Evolutionary conservation across 2,113 vertebrate species (phyloP), one percentile per base, ranked within the genome.

Genomic region (Apodemus speciosus): DNA sequence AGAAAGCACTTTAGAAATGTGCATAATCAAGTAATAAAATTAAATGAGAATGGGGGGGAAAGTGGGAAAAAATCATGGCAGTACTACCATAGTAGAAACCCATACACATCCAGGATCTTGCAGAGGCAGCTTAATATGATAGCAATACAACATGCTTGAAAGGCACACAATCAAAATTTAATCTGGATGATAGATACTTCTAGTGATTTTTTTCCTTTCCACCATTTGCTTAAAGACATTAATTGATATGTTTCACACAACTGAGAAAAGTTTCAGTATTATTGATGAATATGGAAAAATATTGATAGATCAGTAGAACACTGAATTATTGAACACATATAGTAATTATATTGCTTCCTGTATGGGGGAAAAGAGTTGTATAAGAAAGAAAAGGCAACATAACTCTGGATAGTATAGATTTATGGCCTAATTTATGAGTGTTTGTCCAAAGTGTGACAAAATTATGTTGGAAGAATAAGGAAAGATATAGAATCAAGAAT

Each of bases 211-310:
- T 53, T 56, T 66, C 58, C 15, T 30, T 40, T 58, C 4, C 2
- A 76, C 6, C 18, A n/a, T 27, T 27, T 53, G 18, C n/a, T 72
- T 18, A 32, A 77, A 92, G 53, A 90, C 21, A 49, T 21, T 1
- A 69, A 64, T 7, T 49, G 15, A 86, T 66, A 66, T 2, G 71
- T 83, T 92, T 90, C n/a, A 88, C 43, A 46, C 18, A 94, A 56
- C 32, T 87, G 11, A 46, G 66, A 94, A 30, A 13, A 72, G 58
- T 87, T 89, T 89, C 9, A 53, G 9, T 75, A 76, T 64, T 89
- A 90, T 58, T 77, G 38, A 35, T 86, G 46, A 64, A 9, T 88
- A 79, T 46, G 18, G 60, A 83, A 83, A 90, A 86, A 71, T 87
- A 76, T 25, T 72, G 32, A 76, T 92, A 66, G 27, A 10, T 85